Percentiles rank a stretch among this genome's conserved stretches.
Evolutionary conservation across 1,140 invertebrate genomes (phyloP).

Genomic region (Cherax quadricarinatus): DNA sequence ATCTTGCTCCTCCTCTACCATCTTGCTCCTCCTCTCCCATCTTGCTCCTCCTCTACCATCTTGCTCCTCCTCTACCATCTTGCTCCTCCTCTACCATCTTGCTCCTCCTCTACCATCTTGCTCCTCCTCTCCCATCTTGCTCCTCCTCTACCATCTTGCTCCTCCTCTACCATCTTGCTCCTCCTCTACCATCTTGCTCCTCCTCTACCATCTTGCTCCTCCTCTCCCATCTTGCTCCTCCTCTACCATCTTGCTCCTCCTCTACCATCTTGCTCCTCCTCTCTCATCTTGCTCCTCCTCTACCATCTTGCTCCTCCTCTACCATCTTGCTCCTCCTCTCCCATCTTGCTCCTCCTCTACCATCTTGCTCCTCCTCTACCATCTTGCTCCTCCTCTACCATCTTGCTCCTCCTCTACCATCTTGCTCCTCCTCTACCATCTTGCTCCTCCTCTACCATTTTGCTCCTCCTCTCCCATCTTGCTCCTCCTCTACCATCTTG

Average conservation of each 20-base stretch:
- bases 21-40: neutral
- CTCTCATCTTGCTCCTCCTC: neutral
- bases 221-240: neutral
- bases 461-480: neutral
- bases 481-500: too few relatives aligned
- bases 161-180: neutral
- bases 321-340: too few relatives aligned
- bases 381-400: too few relatives aligned
- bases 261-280: neutral
- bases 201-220: neutral
- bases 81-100: neutral
- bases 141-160: neutral
- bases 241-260: neutral
- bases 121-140: neutral
- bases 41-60: neutral
- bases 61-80: neutral
- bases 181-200: neutral
- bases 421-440: too few relatives aligned
- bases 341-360: neutral
- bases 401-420: too few relatives aligned
- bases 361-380: too few relatives aligned
- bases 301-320: neutral
- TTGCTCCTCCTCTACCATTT: too few relatives aligned
- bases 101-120: too few relatives aligned
- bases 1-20: too few relatives aligned